Base-by-base conservation (phyloP, 1,140 invertebrate species). In the Arctopsyche grandis region DNA sequence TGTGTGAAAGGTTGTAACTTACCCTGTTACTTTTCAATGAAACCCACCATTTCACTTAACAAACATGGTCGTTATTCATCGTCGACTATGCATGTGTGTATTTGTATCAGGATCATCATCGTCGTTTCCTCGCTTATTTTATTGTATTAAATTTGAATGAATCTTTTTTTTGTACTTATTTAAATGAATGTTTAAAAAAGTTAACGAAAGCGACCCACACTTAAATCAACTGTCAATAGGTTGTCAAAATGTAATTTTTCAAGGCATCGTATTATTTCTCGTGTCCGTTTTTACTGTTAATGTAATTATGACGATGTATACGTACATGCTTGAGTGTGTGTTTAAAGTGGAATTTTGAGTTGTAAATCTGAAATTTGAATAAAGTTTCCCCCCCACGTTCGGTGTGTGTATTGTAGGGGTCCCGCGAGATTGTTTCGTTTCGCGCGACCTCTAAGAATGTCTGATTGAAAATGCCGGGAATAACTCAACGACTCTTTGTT, bases 401-500 rank as follows among this genome's bases (percentile, higher is more conserved):
- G 29, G 29, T 38, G 29, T 38, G 29, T 38, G 29, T 38, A 38
- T 38, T n/a, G n/a, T n/a, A n/a, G 29, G 29, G 29, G 29, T 38
- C 1, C 12, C 5, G 56, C 58, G 52, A 63, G 74, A 76, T 76
- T 76, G 74, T 76, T 76, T 76, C 74, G 74, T 76, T 76, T 76
- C 74, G 74, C 56, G 74, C 74, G 74, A 76, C 74, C 74, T 76
- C 52, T 76, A 63, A 76, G 74, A 76, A 76, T 76, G 74, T 76
- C 74, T 76, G 74, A 76, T 76, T 76, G 74, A 76, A 76, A 76
- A 76, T 76, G 74, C 74, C 74, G n/a, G 26, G 58, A 76, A 76
- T 76, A 76, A 63, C 74, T 76, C 58, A 69, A 46, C 44, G 12
- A 74, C 71, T 74, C 71, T 74, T 56, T 74, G 71, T 74, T 74